Evolutionary conservation across 2,888 invertebrate species (phyloP).

Genomic region (Ptilodon capucinus): DNA sequence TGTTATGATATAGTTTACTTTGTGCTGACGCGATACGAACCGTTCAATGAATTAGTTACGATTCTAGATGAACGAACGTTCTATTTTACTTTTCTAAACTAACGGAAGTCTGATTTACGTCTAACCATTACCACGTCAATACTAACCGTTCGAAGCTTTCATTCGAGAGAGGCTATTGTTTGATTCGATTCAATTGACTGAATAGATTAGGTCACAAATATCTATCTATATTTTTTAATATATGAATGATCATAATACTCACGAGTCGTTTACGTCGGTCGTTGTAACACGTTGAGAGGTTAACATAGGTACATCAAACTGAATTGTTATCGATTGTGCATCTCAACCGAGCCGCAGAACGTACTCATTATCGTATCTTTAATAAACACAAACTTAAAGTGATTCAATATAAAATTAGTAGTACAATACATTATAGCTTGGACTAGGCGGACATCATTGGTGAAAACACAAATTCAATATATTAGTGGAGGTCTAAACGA

Average conservation of each 20-base stretch:
- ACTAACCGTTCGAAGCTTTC: constrained; percentile 55
- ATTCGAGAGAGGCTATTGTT: constrained; percentile 77
- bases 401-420: constrained; percentile 44
- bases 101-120: constrained; percentile 45
- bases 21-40: constrained; percentile 46
- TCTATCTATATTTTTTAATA: constrained; percentile 60
- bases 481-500: constrained; percentile 54
- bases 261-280: constrained; percentile 37
- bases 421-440: constrained; percentile 64
- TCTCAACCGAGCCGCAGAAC: constrained; percentile 44
- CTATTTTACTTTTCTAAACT: constrained; percentile 31
- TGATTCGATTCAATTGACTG: constrained; percentile 80
- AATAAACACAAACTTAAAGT: constrained; percentile 29
- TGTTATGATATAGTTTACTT: constrained; percentile 38
- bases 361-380: constrained; percentile 36
- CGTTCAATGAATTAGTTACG: constrained; percentile 27
- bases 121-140: constrained; percentile 40
- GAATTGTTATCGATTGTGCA: constrained; percentile 33
- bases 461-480: constrained; percentile 29
- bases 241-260: constrained; percentile 68
- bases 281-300: constrained; percentile 41
- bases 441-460: constrained; percentile 33
- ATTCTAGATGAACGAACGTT: constrained; percentile 31
- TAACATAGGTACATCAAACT: constrained; percentile 39
- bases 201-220: constrained; percentile 79